Base-by-base conservation (phyloP, 2,888 invertebrate species). In the Sinelater perroti region DNA sequence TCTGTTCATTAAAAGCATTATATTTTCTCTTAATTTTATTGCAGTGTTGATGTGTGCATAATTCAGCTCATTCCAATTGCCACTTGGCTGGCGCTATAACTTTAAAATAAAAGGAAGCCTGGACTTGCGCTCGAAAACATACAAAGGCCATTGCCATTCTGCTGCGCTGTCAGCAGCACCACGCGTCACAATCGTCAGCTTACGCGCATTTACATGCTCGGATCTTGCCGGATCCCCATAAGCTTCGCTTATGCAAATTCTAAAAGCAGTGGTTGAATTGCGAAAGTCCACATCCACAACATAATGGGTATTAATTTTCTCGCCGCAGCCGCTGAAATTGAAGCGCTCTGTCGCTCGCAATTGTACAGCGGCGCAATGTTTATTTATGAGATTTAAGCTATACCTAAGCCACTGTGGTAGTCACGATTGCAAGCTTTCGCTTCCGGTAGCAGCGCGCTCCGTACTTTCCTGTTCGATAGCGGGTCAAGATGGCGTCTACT, bases 381-480 rank as follows among this genome's bases (percentile, higher is more conserved):
- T 54, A 54, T 54, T 54, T 54, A 54, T 54, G 54, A 54, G 54
- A 36, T 35, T 28, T 31, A 45, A 53, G 53, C 44, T 31, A 33
- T 44, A 42, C 17, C 21, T 42, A 52, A 33, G 44, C 30, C 52
- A 20, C 24, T 38, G 31, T 18, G 40, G 40, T 26, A 40, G 38
- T 50, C 40, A 14, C 14, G 17, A 21, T 14, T 24, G 51, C 24
- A 52, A 50, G 50, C 50, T 50, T 28, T 44, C 21, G 31, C 31
- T 20, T 52, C 40, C 24, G 42, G 11, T 31, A 33, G 21, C 35
- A 17, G 31, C 33, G 44, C 17, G 33, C 21, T 51, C 42, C 52
- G 42, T 52, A 52, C 33, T 20, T 42, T 40, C 33, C 40, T 14
- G 17, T 40, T 33, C 13, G 42, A 44, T 44, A 40, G 31, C 44